Evolutionary conservation across 2,888 invertebrate genomes (phyloP).

Genomic region (Cantharis lateralis): DNA sequence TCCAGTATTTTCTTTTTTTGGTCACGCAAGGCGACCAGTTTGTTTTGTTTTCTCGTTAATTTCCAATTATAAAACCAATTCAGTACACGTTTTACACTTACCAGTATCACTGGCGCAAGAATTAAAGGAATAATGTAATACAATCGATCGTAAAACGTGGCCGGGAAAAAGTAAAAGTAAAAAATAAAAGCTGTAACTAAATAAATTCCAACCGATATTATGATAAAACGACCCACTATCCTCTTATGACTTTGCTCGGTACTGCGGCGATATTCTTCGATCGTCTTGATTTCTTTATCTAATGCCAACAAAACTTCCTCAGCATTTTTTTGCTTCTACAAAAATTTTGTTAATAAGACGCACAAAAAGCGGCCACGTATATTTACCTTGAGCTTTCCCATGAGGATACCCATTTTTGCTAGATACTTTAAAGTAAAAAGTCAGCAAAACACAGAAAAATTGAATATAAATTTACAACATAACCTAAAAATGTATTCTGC

Average conservation of each 20-base stretch:
- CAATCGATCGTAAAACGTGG: conserved; percentile 72
- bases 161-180: conserved; percentile 66
- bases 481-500: conserved; percentile 22
- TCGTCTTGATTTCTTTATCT: conserved; percentile 77
- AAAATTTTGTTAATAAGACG: conserved; percentile 33
- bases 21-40: conserved; percentile 71
- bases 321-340: conserved; percentile 62
- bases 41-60: conserved; percentile 76
- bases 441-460: not conserved
- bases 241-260: conserved; percentile 83
- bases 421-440: not conserved
- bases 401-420: conserved; percentile 65
- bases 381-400: conserved; percentile 72
- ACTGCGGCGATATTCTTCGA: conserved; percentile 78
- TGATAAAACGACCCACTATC: conserved; percentile 77
- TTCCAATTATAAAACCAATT: conserved; percentile 89
- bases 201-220: conserved; percentile 72
- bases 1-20: conserved; percentile 89
- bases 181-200: conserved; percentile 73
- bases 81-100: conserved; percentile 76
- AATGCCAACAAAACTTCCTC: conserved; percentile 68
- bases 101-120: conserved; percentile 78
- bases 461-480: conserved; percentile 19
- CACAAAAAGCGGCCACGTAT: not conserved
- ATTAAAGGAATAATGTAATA: conserved; percentile 79